These are phyloP conservation scores for Alca torda DNA, from an alignment of 2,797 vertebrate genomes.

Conservation along the genomic window DNA sequence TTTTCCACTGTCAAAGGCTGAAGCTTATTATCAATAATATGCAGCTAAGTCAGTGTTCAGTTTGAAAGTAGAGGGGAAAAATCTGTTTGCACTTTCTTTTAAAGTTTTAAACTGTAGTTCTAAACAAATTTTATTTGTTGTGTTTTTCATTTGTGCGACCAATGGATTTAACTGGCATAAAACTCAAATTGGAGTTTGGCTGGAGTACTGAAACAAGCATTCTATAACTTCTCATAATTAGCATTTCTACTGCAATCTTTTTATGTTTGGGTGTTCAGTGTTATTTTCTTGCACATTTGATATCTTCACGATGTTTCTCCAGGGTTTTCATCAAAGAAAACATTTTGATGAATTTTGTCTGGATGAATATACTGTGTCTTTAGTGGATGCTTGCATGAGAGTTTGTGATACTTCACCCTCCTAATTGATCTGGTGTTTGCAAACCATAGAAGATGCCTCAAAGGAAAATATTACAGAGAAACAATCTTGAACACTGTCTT, in stretches of 20 bases:
- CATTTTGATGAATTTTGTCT: slow-evolving; percentile 17
- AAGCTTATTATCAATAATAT: neutral
- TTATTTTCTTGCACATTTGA: neutral
- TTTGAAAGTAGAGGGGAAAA: neutral
- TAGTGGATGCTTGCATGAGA: neutral
- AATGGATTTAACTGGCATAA: slow-evolving; percentile 15
- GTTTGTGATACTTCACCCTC: slow-evolving; percentile 11
- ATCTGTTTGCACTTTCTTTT: neutral
- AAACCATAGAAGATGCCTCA: slow-evolving; percentile 31
- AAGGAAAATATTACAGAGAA: slow-evolving; percentile 25
- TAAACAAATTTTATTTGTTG: neutral
- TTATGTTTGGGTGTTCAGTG: neutral
- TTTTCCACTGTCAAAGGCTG: neutral
- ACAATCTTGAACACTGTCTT: neutral
- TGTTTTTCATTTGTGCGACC: neutral
- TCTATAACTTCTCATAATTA: neutral
- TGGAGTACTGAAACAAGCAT: neutral
- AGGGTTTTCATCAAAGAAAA: slow-evolving; percentile 24
- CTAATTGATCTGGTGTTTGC: slow-evolving; percentile 30
- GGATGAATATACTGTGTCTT: neutral
- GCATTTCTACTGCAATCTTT: slow-evolving; percentile 4
- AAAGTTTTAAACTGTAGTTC: neutral
- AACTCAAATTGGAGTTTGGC: neutral
- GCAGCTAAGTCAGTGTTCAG: neutral
- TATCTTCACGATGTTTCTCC: slow-evolving; percentile 20